phyloP scores from a whole-genome alignment of 2,113 vertebrate genomes.

The Stegostoma tigrinum region DNA sequence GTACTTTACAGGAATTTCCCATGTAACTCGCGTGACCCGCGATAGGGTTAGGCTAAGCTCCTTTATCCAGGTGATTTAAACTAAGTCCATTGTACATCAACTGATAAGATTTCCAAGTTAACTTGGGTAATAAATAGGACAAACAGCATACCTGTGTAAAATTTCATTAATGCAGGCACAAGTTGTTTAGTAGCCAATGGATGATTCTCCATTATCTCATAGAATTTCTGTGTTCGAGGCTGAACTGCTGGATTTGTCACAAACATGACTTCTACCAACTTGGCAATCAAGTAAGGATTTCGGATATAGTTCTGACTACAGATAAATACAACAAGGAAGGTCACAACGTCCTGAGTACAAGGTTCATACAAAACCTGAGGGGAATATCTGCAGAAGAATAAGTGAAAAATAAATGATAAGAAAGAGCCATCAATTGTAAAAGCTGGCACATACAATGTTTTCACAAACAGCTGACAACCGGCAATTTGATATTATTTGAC shows the following conservation, averaged over 20 bases:
- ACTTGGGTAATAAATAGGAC: too few relatives aligned
- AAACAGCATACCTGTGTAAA: slow-evolving; percentile 79
- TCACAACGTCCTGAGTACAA: slow-evolving; percentile 90
- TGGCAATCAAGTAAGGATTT: slow-evolving; percentile 94
- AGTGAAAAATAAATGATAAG: not conserved
- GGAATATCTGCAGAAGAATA: slow-evolving; percentile 69
- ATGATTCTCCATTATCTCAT: slow-evolving; percentile 97
- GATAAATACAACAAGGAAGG: slow-evolving; percentile 94
- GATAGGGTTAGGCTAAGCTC: not conserved
- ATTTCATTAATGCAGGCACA: slow-evolving; percentile 98
- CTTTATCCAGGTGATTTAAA: not conserved
- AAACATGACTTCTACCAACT: slow-evolving; percentile 96
- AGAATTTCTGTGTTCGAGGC: slow-evolving; percentile 92
- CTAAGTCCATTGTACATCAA: not conserved
- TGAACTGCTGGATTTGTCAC: slow-evolving; percentile 96
- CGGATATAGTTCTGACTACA: slow-evolving; percentile 98
- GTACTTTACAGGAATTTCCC: not conserved
- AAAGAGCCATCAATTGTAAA: not conserved
- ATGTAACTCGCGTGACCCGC: not conserved
- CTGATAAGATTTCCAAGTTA: not conserved
- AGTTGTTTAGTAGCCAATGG: slow-evolving; percentile 84
- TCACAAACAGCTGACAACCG: not conserved
- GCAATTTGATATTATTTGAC: not conserved
- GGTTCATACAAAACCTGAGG: slow-evolving; percentile 98
- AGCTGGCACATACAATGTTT: not conserved